Conservation (phyloP, 2,113 vertebrate genomes). For the Nesogale talazaci region DNA sequence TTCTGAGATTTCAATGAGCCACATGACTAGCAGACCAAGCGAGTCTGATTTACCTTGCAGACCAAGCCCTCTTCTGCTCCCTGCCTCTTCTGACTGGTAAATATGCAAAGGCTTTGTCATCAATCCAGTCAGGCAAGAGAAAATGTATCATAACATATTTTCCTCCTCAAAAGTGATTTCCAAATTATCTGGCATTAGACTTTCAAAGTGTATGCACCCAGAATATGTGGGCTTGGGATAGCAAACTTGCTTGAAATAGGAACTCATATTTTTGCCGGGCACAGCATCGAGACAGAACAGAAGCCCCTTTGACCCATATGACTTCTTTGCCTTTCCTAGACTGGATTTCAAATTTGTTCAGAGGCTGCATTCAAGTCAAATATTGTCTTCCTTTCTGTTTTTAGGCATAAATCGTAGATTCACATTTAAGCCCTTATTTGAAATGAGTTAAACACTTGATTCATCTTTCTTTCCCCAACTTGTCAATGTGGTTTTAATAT, state of each 20-base stretch:
- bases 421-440: background rate
- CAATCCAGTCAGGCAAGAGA: background rate
- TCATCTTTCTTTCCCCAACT: slow-evolving; percentile 8
- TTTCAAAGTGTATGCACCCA: slow-evolving; percentile 64
- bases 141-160: slow-evolving; percentile 17
- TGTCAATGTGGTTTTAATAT: slow-evolving; percentile 42
- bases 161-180: slow-evolving; percentile 52
- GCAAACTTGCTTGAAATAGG: slow-evolving; percentile 13
- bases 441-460: slow-evolving; percentile 44
- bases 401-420: slow-evolving; percentile 50
- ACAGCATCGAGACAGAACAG: background rate
- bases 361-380: slow-evolving; percentile 37
- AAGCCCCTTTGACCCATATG: background rate
- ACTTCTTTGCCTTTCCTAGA: background rate
- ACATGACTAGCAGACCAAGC: background rate
- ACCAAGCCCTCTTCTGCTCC: slow-evolving; percentile 12
- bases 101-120: slow-evolving; percentile 47
- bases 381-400: background rate
- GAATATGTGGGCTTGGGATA: slow-evolving; percentile 10
- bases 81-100: background rate
- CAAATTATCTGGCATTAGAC: slow-evolving; percentile 66
- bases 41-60: slow-evolving; percentile 55
- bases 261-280: background rate
- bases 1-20: background rate
- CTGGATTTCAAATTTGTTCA: background rate